Base-by-base conservation (phyloP, 2,888 invertebrate species). In the Hypomecis punctinalis region DNA sequence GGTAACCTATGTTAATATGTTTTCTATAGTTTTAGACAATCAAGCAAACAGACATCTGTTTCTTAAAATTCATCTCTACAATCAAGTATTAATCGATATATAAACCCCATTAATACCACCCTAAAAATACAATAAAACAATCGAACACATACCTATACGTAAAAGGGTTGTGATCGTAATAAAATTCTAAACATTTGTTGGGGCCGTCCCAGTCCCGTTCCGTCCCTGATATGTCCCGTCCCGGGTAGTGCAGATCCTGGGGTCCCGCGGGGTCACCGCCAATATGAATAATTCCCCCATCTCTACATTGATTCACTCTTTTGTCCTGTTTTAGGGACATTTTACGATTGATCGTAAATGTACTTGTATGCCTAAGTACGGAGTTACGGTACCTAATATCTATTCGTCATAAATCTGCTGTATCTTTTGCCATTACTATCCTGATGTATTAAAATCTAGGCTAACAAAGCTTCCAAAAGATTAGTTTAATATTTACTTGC, bases 241-340 rank as follows among this genome's bases (percentile, higher is more conserved):
- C 74, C 69, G 61, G 61, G 51, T 37, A 57, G 42, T 49, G 7
- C 13, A 23, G 37, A 37, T 42, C 69, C 70, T 65, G 66, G 65
- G 71, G 64, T 47, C 60, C 65, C 73, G 71, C 75, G 77, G 80
- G 84, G 81, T 83, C 85, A 80, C 85, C 77, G 33, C 61, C 61
- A 61, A 57, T 87, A 88, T 89, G 89, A 66, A 61, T 66, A 89
- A 89, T 90, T 88, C 86, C 83, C 83, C 85, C 83, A 87, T 88
- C 81, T 81, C 81, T 70, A 76, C 84, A 77, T 83, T 86, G 83
- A 84, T 83, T 81, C 83, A 81, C 81, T 83, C 78, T 80, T 84
- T 86, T 86, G 82, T 84, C 79, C 81, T 76, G 78, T 81, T 81
- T 81, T 82, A 80, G 76, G 77, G 58, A 73, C 80, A 80, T 83